Evolutionary conservation across 1,140 invertebrate genomes (phyloP), one percentile per base, ranked within the genome.

Genomic region (Plectrocnemia conspersa): DNA sequence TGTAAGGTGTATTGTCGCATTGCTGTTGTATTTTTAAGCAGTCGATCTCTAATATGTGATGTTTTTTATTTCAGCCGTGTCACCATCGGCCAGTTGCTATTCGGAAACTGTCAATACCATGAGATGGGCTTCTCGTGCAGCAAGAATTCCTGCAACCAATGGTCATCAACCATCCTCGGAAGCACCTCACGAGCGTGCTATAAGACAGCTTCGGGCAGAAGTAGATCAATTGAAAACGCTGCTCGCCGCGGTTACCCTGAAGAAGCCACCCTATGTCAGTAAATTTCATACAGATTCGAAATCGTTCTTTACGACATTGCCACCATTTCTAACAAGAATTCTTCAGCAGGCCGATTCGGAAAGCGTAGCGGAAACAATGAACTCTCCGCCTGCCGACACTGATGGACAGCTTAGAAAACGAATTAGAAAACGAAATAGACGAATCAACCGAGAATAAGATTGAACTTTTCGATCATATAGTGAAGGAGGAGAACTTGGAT

Each of bases 91-190:
- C 49, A 71, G 73, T 22, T 82, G 80, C 68, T 85, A 84, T 72
- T 80, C 77, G 57, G 83, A 87, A 65, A 85, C 82, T n/a, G 74
- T 84, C 15, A 83, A 82, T 49, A 86, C 83, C 7, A 71, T 86
- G 18, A 76, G 83, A 35, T 83, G 87, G 77, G 79, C 84, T 61
- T 76, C 84, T 61, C 72, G 84, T 56, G 78, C 82, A 41, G 82
- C 86, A 56, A 81, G 80, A 62, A 81, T 89, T 40, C 70, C 47
- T 0, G 24, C 52, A 18, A 45, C 25, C n/a, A 4, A 16, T 6
- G 4, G 48, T 16, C 29, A 47, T 21, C 9, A 13, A 11, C 64
- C 75, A 74, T 60, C 83, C 82, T 41, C 74, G 6, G 65, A 6
- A 52, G 55, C 15, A 41, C 63, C 68, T 73, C 79, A 33, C 54